phyloP scores from a whole-genome alignment of 2,113 vertebrate genomes.

The Hemiprocne comata region DNA sequence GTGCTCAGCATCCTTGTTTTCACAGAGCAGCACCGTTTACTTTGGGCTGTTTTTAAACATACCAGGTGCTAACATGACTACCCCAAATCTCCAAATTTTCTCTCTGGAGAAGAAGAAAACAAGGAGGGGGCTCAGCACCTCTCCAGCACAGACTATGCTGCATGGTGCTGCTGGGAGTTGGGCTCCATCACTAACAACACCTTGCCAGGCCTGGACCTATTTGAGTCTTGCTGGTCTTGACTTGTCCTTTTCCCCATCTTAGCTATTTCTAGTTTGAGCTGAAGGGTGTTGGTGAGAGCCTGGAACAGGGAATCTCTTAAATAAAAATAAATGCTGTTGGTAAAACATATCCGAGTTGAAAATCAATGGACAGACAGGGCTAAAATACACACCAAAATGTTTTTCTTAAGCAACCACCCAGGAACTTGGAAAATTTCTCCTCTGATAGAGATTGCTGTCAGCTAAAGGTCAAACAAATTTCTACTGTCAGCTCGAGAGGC shows the following conservation, averaged over 20 bases:
- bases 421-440: neutral
- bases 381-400: neutral
- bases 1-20: neutral
- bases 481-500: neutral
- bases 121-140: neutral
- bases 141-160: neutral
- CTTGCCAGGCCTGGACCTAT: neutral
- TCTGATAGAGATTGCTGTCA: neutral
- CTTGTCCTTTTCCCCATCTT: neutral
- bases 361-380: neutral
- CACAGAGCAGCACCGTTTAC: neutral
- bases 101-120: neutral
- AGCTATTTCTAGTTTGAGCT: neutral
- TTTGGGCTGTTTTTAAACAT: neutral
- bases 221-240: neutral
- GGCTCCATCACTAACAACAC: rapidly evolving
- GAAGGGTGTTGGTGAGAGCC: neutral
- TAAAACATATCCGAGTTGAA: neutral
- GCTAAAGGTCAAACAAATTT: neutral
- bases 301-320: neutral
- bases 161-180: neutral
- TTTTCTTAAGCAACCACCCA: neutral
- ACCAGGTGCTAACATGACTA: neutral
- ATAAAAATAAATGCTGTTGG: neutral
- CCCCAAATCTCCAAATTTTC: neutral